Base-by-base conservation (phyloP, 2,888 invertebrate genomes). In the Trissolcus japonicus region DNA sequence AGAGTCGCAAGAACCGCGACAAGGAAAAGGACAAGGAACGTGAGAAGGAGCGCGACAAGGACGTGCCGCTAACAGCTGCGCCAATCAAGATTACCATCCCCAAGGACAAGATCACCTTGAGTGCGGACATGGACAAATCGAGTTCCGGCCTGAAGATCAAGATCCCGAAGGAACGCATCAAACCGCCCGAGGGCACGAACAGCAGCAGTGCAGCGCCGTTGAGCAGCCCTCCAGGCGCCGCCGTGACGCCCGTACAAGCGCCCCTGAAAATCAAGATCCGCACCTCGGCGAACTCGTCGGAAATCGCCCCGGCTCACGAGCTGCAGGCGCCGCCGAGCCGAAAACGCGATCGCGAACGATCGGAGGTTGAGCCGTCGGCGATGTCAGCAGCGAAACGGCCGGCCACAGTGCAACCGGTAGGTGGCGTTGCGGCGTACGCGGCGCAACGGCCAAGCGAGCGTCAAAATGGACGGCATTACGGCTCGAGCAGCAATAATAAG, bases 181-280 rank as follows among this genome's bases (percentile, higher is more conserved):
- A 93, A 81, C 84, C 80, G 0, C 72, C 72, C 1, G 72, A 72
- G 19, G 16, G n/a, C 17, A 29, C 43, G 29, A 55, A 9, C 62
- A 65, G 25, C 21, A 0, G 90, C 88, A 79, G 14, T 14, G 46
- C 16, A 0, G 16, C 16, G 16, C n/a, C 46, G 21, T 79, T 73
- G 76, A 14, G 29, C 25, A 60, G 48, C 13, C 80, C 63, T 79
- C 81, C 46, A 46, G 57, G 40, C 83, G 73, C 54, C 65, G 61
- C 41, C 84, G 71, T 53, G 63, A 2, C 84, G 71, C 53, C 65
- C 2, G 56, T 83, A 6, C 86, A 86, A 56, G 85, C 85, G 0
- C 87, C 88, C 0, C 88, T 95, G 50, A 95, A 95, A 88, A 94
- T 95, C 82, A 95, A 95, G 90, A 95, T 96, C 80, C 93, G 95